Evolutionary conservation across 35 echinoderm and acorn worm genomes (phyloP).

Genomic region (Heliocidaris tuberculata): DNA sequence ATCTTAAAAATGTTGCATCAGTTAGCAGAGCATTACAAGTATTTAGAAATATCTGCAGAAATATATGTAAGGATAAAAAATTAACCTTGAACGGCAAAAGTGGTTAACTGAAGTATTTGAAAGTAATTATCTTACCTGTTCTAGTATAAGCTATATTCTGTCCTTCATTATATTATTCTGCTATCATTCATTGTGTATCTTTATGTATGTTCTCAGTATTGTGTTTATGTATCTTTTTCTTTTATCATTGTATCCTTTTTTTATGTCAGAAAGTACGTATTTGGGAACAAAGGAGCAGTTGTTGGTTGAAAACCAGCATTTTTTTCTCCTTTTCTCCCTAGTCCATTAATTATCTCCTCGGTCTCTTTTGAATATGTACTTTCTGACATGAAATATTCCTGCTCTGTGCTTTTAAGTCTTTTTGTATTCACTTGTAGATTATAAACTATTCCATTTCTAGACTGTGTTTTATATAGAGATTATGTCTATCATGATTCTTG

Average conservation of each 20-base stretch:
- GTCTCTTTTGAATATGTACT: neutral
- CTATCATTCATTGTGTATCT: neutral
- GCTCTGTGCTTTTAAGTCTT: neutral
- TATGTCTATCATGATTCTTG: neutral
- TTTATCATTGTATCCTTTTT: neutral
- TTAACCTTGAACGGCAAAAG: neutral
- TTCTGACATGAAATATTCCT: neutral
- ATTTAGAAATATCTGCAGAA: neutral
- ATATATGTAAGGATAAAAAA: neutral
- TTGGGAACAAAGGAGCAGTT: neutral
- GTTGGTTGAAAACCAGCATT: too few relatives aligned
- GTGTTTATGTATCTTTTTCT: neutral
- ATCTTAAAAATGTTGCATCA: neutral
- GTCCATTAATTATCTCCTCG: neutral
- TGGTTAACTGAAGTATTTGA: neutral
- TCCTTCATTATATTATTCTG: neutral
- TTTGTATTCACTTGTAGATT: slow-evolving; percentile 14
- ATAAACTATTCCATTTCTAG: slow-evolving; percentile 3
- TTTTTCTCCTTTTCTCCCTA: too few relatives aligned
- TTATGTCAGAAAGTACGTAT: neutral
- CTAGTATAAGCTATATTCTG: neutral
- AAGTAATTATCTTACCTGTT: neutral
- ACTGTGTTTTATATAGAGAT: slow-evolving; percentile 11
- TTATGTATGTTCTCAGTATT: neutral
- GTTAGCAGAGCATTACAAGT: neutral